Conservation (phyloP, 2,113 vertebrate genomes). For the Atlantisia rogersi region DNA sequence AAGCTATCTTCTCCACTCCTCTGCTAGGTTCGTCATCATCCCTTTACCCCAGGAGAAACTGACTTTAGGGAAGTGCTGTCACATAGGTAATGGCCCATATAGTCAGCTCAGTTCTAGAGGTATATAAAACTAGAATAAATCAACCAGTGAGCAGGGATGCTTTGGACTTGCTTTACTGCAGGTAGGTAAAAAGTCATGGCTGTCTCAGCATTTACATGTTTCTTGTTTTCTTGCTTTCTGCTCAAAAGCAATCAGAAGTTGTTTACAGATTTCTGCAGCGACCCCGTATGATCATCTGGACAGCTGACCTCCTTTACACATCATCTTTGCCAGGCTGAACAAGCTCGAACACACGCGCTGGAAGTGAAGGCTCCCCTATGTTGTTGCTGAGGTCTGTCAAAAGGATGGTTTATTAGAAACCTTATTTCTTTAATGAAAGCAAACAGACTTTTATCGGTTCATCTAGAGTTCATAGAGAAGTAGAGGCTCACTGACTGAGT, state of each 20-base stretch:
- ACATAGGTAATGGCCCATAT: neutral
- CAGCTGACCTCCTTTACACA: neutral
- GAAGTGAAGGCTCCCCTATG: neutral
- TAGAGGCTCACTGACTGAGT: neutral
- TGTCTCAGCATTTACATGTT: neutral
- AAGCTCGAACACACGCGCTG: neutral
- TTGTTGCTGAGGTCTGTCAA: neutral
- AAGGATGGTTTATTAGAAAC: neutral
- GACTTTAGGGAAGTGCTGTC: neutral
- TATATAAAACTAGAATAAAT: neutral
- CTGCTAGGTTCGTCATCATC: neutral
- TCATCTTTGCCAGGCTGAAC: neutral
- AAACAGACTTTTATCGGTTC: neutral
- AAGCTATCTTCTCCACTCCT: neutral
- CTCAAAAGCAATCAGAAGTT: neutral
- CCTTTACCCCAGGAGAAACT: neutral
- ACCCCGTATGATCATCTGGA: neutral
- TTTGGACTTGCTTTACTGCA: neutral
- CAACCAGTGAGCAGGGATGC: neutral
- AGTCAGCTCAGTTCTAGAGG: neutral
- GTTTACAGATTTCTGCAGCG: neutral
- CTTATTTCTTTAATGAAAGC: neutral
- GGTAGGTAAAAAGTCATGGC: neutral
- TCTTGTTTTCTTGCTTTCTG: neutral
- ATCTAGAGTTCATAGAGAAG: neutral